Base-by-base conservation (phyloP, 1,140 invertebrate species). In the Bilobella aurantiaca region DNA sequence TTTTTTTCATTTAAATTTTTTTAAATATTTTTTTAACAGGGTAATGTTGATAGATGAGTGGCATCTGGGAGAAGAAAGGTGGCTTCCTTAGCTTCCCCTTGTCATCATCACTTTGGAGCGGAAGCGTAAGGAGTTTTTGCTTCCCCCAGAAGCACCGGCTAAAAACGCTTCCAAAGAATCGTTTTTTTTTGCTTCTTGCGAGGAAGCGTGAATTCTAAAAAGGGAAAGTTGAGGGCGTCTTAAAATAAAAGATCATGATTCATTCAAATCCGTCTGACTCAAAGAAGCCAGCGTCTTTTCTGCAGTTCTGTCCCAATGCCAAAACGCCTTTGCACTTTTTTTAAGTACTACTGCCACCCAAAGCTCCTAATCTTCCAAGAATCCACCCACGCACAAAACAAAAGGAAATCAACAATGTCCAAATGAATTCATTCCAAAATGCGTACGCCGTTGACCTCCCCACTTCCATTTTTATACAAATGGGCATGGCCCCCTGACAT, bases 391-490 rank as follows among this genome's bases (percentile, higher is more conserved):
- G 49, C 25, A 27, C 25, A 62, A 30, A n/a, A 37, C 27, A 61
- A 28, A 61, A 27, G 47, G 32, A 61, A n/a, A 59, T 59, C 34
- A 32, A 30, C 30, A n/a, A 28, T 29, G n/a, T n/a, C n/a, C 61
- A 16, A 27, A 47, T 21, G 49, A 62, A 29, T 47, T 21, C 23
- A 27, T 37, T 12, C 16, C 29, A 21, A 27, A 29, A 21, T 28
- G 27, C 5, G 58, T 16, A 8, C 12, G 25, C 8, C 8, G 21
- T 34, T 34, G n/a, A 30, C 16, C 31, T 30, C 32, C 5, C 29
- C n/a, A 57, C n/a, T 49, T 23, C 14, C 21, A 42, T 46, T 23
- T 12, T 25, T 21, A 58, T 74, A 42, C 8, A 18, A 42, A 42
- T 12, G 34, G 18, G 34, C 34, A 12, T 42, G 8, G 34, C 34